A percentile compares a stretch with the other conserved stretches of the same genome.
Conservation (phyloP, 2,797 vertebrate genomes). For the Melanotaenia maccullochi region DNA sequence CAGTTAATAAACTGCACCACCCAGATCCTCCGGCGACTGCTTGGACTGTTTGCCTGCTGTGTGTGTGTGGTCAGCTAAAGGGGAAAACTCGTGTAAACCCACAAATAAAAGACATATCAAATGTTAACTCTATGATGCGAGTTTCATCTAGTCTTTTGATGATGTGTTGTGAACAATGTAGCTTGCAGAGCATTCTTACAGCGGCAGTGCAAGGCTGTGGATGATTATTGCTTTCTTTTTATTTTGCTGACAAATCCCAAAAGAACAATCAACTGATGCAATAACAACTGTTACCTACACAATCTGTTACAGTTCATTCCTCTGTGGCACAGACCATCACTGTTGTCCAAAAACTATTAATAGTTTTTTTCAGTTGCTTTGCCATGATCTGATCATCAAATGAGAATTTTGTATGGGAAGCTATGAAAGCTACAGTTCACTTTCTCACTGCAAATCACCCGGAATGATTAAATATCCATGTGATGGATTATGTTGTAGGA, state of each 20-base stretch:
- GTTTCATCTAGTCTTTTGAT: constrained; percentile 40
- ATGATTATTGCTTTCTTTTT: background rate
- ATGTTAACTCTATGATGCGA: constrained; percentile 45
- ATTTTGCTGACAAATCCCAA: constrained; percentile 17
- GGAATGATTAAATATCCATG: constrained; percentile 19
- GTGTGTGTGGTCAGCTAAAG: constrained; percentile 68
- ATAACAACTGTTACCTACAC: background rate
- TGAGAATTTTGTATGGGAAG: constrained; percentile 4
- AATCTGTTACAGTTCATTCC: background rate
- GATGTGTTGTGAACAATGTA: constrained; percentile 28
- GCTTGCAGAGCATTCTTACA: constrained; percentile 13
- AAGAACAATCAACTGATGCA: constrained; percentile 6
- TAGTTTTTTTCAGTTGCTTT: constrained; percentile 3
- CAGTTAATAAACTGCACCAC: constrained; percentile 70
- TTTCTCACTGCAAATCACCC: constrained; percentile 20
- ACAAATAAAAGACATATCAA: constrained; percentile 49
- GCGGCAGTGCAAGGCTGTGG: constrained; percentile 5
- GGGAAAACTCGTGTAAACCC: constrained; percentile 43
- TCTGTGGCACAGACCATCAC: background rate
- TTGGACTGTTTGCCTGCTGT: constrained; percentile 33
- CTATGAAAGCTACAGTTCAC: constrained; percentile 14
- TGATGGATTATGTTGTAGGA: constrained; percentile 21
- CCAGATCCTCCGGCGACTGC: constrained; percentile 49
- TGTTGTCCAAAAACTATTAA: constrained; percentile 2
- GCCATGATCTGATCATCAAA: constrained; percentile 3